Evolutionary conservation across 1,140 invertebrate genomes (phyloP).

Genomic region (Oedothorax gibbosus): DNA sequence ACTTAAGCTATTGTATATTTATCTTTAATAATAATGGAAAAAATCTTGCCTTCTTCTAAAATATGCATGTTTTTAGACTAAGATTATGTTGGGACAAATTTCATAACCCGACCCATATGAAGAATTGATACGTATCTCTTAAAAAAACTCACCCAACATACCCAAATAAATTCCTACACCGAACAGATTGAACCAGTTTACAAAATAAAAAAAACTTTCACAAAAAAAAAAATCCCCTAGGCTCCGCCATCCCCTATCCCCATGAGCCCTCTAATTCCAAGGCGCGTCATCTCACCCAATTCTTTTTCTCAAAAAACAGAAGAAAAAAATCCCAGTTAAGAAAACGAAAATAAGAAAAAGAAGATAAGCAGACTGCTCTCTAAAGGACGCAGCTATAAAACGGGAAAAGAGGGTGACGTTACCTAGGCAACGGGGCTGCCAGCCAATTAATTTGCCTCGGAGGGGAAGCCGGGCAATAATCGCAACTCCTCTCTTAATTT

Average conservation of each 20-base stretch:
- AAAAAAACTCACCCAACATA: too few relatives aligned
- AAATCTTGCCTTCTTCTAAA: too few relatives aligned
- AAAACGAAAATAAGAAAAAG: conserved; percentile 28
- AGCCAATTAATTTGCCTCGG: conserved; percentile 60
- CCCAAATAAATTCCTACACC: conserved; percentile 50
- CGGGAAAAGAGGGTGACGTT: conserved; percentile 52
- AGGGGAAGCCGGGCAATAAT: conserved; percentile 55
- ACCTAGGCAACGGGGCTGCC: conserved; percentile 50
- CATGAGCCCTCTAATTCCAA: conserved; percentile 53
- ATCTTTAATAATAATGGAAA: too few relatives aligned
- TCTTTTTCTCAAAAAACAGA: conserved; percentile 15
- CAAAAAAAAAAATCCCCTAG: not conserved
- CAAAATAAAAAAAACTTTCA: too few relatives aligned
- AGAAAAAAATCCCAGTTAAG: conserved; percentile 20
- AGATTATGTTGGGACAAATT: too few relatives aligned
- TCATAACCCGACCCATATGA: too few relatives aligned
- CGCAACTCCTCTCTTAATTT: conserved; percentile 53
- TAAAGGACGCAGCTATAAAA: conserved; percentile 49
- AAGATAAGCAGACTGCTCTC: conserved; percentile 49
- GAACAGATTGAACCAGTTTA: conserved; percentile 35
- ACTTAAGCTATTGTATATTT: too few relatives aligned
- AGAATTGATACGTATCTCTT: too few relatives aligned
- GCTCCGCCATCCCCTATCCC: conserved; percentile 44
- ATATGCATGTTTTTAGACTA: too few relatives aligned
- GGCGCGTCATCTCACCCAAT: conserved; percentile 55